These are phyloP conservation scores for Stenolophus ochropezus DNA, from an alignment of 2,888 invertebrate genomes.

Conservation along the genomic window DNA sequence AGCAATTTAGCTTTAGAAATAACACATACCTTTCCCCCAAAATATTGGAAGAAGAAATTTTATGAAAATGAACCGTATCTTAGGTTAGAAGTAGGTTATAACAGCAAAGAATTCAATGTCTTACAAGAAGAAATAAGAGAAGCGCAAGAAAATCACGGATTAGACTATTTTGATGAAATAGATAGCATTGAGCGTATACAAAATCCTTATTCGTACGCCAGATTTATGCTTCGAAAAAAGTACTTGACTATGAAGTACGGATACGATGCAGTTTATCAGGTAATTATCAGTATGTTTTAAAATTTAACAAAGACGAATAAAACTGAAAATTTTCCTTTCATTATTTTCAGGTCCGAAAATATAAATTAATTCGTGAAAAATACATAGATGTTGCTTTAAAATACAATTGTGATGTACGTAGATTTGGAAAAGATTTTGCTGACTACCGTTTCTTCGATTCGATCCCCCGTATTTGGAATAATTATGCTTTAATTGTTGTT, in stretches of 20 bases:
- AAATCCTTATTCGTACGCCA: conserved; percentile 32
- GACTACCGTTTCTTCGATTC: too few species aligned
- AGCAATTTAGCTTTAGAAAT: conserved; percentile 36
- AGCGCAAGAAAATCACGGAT: background rate
- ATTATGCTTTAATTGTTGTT: too few species aligned
- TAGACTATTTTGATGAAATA: background rate
- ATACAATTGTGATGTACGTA: too few species aligned
- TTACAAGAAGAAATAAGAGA: background rate
- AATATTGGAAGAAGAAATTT: conserved; percentile 5
- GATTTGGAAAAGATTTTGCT: too few species aligned
- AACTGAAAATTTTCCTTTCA: too few species aligned
- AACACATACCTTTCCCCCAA: conserved; percentile 10
- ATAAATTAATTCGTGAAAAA: too few species aligned
- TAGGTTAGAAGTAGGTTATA: background rate
- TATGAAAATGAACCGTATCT: background rate
- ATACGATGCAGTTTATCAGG: too few species aligned
- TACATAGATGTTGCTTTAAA: too few species aligned
- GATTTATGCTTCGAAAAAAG: background rate
- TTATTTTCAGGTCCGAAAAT: too few species aligned
- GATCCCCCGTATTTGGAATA: too few species aligned
- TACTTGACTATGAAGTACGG: background rate
- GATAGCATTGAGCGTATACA: conserved; percentile 16
- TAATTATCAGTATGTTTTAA: too few species aligned
- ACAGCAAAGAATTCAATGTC: conserved; percentile 3
- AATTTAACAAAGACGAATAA: too few species aligned